Evolutionary conservation across 2,888 invertebrate genomes (phyloP), one percentile per base, ranked within the genome.

Genomic region (Noctua fimbriata): DNA sequence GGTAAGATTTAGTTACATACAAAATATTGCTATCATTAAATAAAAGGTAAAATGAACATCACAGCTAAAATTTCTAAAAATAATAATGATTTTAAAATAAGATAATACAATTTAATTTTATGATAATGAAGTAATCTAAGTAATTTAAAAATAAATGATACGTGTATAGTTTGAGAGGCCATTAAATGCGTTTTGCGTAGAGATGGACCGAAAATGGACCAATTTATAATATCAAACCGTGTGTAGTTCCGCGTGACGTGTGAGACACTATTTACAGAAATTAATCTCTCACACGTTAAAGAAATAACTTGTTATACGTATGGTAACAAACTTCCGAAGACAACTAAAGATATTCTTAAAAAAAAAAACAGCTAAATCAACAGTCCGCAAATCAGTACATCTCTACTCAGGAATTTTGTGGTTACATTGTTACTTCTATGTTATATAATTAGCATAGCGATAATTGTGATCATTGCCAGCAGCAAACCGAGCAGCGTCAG

Each of bases 401-500:
- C 72, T 80, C 73, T 66, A 44, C 28, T 71, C 18, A 73, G 47
- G 36, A 83, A 80, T 81, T n/a, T 77, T 66, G 76, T 84, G 74
- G 81, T 79, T 78, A 89, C 78, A 88, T 78, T 79, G 55, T 83
- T 75, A 79, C 21, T 74, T 74, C 58, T 85, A 84, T 80, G 89
- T 94, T 96, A 97, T 91, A 97, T 95, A 92, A 97, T 96, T 94
- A 97, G 97, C 95, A 98, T 97, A 92, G 98, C 98, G 94, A 98
- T 97, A 93, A 98, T 97, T 90, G 98, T 98, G 93, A 98, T 96
- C 91, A 98, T 97, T 93, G 98, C 98, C 94, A 98, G 97, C 94
- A 98, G 95, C 93, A 98, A 97, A 95, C 98, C 98, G 94, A 98
- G 97, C 94, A 98, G 97, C 93, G 98, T 98, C 96, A 98, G 97